phyloP scores from a whole-genome alignment of 2,888 invertebrate genomes.

The Odontothrips loti region DNA sequence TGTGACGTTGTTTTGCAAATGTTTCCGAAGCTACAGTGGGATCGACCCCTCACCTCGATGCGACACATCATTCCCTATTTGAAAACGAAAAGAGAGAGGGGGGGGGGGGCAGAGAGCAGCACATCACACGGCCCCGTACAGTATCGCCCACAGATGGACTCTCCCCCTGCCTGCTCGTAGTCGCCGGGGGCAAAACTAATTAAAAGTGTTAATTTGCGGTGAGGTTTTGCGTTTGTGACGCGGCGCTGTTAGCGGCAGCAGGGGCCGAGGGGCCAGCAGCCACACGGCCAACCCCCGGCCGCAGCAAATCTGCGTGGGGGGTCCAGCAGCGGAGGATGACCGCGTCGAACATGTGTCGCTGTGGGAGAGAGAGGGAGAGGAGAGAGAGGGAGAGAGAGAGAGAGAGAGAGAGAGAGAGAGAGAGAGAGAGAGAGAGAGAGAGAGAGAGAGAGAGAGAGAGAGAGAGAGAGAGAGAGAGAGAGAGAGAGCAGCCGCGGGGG shows the following conservation, averaged over 20 bases:
- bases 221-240: not conserved
- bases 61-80: too few relatives aligned
- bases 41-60: too few relatives aligned
- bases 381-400: too few relatives aligned
- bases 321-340: not conserved
- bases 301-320: not conserved
- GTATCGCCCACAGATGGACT: not conserved
- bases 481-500: too few relatives aligned
- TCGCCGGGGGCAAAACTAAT: not conserved
- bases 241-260: not conserved
- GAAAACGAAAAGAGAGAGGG: too few relatives aligned
- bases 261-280: not conserved
- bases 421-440: not conserved
- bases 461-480: too few relatives aligned
- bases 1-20: not conserved
- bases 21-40: too few relatives aligned
- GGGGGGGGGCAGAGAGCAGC: not conserved
- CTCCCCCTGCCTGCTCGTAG: not conserved
- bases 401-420: too few relatives aligned
- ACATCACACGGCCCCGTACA: not conserved
- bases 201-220: constrained; percentile 1
- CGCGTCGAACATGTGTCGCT: not conserved
- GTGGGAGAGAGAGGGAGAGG: not conserved
- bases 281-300: not conserved
- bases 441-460: too few relatives aligned